These are phyloP conservation scores for Marcusenius ussheri DNA, from an alignment of 2,113 vertebrate genomes.

Conservation along the genomic window DNA sequence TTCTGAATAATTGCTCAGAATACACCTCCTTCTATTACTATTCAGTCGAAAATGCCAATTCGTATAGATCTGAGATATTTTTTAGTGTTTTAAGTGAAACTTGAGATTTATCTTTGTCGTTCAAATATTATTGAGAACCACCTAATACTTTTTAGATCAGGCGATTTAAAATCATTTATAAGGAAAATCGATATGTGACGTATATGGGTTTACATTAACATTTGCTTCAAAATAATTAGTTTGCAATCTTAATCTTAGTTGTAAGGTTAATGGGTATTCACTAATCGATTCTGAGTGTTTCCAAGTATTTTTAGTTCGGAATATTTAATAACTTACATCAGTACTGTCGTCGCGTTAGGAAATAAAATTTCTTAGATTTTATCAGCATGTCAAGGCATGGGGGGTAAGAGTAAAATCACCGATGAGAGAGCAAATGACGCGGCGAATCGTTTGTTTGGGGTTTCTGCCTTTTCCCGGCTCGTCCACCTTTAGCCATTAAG, in stretches of 20 bases:
- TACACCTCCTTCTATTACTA: background rate
- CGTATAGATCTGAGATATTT: background rate
- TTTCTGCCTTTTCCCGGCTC: background rate
- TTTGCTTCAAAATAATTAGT: background rate
- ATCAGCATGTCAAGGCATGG: background rate
- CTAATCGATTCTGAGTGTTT: background rate
- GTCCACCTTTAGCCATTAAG: background rate
- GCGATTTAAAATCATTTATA: background rate
- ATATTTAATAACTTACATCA: background rate
- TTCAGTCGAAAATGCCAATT: background rate
- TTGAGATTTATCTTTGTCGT: background rate
- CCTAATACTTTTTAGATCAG: background rate
- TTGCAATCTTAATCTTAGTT: background rate
- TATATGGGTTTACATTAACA: background rate
- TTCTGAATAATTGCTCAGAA: background rate
- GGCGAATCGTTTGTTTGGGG: background rate
- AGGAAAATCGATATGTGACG: background rate
- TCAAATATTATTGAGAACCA: background rate
- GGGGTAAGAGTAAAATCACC: background rate
- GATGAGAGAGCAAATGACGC: background rate
- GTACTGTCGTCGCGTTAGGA: background rate
- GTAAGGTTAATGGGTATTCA: background rate
- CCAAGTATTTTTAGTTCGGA: background rate
- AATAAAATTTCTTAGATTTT: background rate
- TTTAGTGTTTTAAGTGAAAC: background rate